A percentile compares a stretch with the other conserved stretches of the same genome.
phyloP scores from a whole-genome alignment of 2,797 vertebrate genomes.

The Merluccius polli region DNA sequence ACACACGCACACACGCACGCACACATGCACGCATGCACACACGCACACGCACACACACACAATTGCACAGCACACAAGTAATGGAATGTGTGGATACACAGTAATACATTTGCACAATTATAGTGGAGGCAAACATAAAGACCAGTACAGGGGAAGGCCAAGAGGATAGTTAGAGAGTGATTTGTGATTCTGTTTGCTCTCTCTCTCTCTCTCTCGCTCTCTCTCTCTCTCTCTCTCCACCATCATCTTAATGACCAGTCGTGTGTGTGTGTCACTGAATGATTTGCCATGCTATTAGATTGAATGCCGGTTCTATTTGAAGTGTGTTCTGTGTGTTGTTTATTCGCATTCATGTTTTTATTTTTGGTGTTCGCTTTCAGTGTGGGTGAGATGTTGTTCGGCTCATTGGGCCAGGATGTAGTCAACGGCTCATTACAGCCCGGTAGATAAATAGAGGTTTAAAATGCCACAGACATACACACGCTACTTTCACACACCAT shows the following conservation, averaged over 20 bases:
- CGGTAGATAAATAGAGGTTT: conserved; percentile 3
- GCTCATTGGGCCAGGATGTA: conserved; percentile 3
- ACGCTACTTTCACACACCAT: not conserved
- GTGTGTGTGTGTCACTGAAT: conserved; percentile 2
- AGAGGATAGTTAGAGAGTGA: not conserved
- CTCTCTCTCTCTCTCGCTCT: not conserved
- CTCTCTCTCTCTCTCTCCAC: not conserved
- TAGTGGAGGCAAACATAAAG: conserved; percentile 1
- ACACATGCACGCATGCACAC: not conserved
- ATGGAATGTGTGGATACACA: not conserved
- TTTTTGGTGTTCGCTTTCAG: not conserved
- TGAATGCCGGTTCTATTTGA: not conserved
- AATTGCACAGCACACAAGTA: not conserved
- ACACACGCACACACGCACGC: not conserved
- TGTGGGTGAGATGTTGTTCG: conserved; percentile 5
- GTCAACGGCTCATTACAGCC: conserved; percentile 5
- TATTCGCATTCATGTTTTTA: not conserved
- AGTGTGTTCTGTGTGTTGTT: conserved; percentile 1
- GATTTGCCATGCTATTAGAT: conserved; percentile 8
- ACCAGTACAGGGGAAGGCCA: not conserved
- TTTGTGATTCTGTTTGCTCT: not conserved
- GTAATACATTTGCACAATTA: not conserved
- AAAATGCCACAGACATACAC: conserved; percentile 5
- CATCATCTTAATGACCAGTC: conserved; percentile 22
- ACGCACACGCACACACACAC: not conserved